Evolutionary conservation across 2,888 invertebrate species (phyloP).

Genomic region (Nowickia ferox): DNA sequence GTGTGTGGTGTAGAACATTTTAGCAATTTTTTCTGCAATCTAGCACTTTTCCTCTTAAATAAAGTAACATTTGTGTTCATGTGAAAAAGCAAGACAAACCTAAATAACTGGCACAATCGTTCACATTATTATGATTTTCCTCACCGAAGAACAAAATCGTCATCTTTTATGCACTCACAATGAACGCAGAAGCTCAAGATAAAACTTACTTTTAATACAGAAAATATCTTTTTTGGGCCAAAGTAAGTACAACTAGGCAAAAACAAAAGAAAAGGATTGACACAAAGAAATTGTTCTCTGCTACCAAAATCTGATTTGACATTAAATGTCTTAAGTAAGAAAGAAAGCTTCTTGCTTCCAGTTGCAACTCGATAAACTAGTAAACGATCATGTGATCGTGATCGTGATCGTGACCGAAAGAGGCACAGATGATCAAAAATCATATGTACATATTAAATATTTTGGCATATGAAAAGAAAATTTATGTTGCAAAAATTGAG

Average conservation of each 20-base stretch:
- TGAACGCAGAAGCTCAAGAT: too few species aligned
- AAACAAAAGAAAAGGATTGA: neutral
- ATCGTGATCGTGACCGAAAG: constrained; percentile 19
- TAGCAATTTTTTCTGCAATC: too few species aligned
- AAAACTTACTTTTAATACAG: too few species aligned
- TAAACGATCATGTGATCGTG: constrained; percentile 29
- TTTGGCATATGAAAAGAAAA: constrained; percentile 24
- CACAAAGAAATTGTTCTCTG: constrained; percentile 22
- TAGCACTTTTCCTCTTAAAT: too few species aligned
- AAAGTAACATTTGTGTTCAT: too few species aligned
- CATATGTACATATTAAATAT: neutral
- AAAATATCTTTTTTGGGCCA: neutral
- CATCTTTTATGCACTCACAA: too few species aligned
- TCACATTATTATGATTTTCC: too few species aligned
- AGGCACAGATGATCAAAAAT: constrained; percentile 11
- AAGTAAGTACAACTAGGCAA: neutral
- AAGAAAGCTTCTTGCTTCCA: constrained; percentile 36
- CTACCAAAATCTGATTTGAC: neutral
- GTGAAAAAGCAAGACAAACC: too few species aligned
- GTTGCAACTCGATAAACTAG: constrained; percentile 53
- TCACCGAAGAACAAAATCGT: too few species aligned
- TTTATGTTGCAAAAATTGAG: constrained; percentile 38
- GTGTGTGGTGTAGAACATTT: too few species aligned
- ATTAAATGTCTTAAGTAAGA: neutral
- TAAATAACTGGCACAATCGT: too few species aligned